Evolutionary conservation across 2,797 vertebrate species (phyloP), one percentile per base, ranked within the genome.

Genomic region (Tenualosa thibaudeaui): DNA sequence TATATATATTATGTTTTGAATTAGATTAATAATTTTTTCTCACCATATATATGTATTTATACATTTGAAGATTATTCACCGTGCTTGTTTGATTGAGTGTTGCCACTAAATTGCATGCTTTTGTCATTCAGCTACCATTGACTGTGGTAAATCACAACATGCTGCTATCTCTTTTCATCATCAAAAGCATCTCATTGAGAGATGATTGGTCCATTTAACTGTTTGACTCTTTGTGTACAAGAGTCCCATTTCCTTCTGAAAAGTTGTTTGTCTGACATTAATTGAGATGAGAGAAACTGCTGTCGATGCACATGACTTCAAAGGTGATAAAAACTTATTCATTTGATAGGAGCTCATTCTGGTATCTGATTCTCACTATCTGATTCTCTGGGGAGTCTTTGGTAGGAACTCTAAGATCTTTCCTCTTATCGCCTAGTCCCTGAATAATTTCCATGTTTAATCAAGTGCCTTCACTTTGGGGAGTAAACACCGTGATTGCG

Each of bases 201-300:
- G 71, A 78, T 22, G 71, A 78, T 78, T 78, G 40, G 15, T 6
- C 71, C 26, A 3, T 46, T 43, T 43, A 78, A 43, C 71, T 40
- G 5, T 78, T 78, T 78, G 17, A 17, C 17, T 78, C 40, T 78
- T 43, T 46, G 71, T 78, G 40, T 46, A 17, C 19, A 46, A 78
- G 37, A 78, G 37, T 71, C 62, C 60, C n/a, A 49, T 40, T 83
- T 83, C 12, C n/a, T 84, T 78, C 85, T 89, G 12, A 90, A 90
- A 84, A 81, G 88, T 78, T 89, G 82, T 89, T 89, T 88, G 85
- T 58, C 9, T 43, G 53, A 85, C 58, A 83, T 58, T 89, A 81
- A 89, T 82, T 89, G 83, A 88, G 46, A 60, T 17, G 83, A 26
- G 50, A 84, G 37, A 43, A 78, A 78, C 15, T 19, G 26, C 37